Conservation (phyloP, 2,888 invertebrate genomes). For the Sycophila texana region DNA sequence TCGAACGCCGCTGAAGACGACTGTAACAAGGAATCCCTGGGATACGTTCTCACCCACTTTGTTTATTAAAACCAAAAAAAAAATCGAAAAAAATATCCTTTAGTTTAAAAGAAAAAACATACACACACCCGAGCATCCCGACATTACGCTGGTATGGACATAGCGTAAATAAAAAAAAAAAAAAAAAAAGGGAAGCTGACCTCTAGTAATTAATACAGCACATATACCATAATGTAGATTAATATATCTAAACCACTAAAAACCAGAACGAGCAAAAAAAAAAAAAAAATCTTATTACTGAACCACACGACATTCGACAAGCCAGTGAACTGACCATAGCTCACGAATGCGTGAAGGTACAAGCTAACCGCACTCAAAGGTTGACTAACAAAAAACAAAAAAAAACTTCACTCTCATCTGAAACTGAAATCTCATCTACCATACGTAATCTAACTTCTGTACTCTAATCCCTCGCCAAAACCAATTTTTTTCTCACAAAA, state of each 20-base stretch:
- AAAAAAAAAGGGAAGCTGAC: slow-evolving; percentile 13
- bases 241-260: slow-evolving; percentile 35
- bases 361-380: slow-evolving; percentile 45
- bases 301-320: slow-evolving; percentile 48
- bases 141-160: slow-evolving; percentile 28
- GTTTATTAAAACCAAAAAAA: slow-evolving; percentile 8
- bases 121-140: slow-evolving; percentile 1
- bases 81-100: no score
- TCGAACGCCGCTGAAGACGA: slow-evolving; percentile 18
- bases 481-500: slow-evolving; percentile 3
- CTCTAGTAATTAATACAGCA: slow-evolving; percentile 13
- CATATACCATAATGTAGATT: slow-evolving; percentile 38
- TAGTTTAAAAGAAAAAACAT: slow-evolving; percentile 3
- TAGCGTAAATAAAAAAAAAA: neutral
- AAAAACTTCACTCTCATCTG: slow-evolving; percentile 25
- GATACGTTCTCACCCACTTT: neutral
- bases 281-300: neutral
- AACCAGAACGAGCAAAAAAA: slow-evolving; percentile 8
- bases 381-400: slow-evolving; percentile 52
- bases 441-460: slow-evolving; percentile 48
- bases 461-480: slow-evolving; percentile 38
- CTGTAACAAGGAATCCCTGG: slow-evolving; percentile 5
- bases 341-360: slow-evolving; percentile 47
- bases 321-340: slow-evolving; percentile 53
- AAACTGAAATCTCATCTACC: slow-evolving; percentile 9